Evolutionary conservation across 64 coral and sea anemone species (phyloP).

Genomic region (Porites australiensis): DNA sequence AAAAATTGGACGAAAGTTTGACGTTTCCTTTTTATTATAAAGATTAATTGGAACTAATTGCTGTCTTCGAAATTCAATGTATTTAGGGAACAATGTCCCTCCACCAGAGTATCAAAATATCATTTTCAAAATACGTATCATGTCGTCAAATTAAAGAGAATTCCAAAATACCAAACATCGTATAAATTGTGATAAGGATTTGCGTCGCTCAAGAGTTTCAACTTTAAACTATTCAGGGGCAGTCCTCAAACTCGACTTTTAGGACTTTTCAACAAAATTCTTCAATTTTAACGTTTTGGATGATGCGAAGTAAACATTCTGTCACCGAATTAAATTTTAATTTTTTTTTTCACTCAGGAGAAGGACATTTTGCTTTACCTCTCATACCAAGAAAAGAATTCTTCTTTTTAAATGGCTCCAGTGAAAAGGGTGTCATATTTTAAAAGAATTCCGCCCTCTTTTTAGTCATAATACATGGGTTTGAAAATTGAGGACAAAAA

Average conservation of each 20-base stretch:
- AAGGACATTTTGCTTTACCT: slow-evolving; percentile 45
- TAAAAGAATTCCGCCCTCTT: slow-evolving; percentile 1
- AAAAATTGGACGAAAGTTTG: slow-evolving; percentile 80
- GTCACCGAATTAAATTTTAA: slow-evolving; percentile 87
- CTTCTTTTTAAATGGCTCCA: not conserved
- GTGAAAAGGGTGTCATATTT: not conserved
- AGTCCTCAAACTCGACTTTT: slow-evolving; percentile 25
- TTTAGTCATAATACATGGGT: not conserved
- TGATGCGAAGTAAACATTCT: slow-evolving; percentile 75
- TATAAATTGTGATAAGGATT: not conserved
- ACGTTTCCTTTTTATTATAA: slow-evolving; percentile 97
- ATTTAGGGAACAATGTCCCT: slow-evolving; percentile 75
- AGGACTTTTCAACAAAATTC: slow-evolving; percentile 47
- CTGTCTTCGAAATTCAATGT: slow-evolving; percentile 97
- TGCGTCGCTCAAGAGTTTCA: not conserved
- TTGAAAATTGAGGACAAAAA: slow-evolving; percentile 12
- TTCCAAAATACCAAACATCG: slow-evolving; percentile 37
- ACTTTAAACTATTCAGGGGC: not conserved
- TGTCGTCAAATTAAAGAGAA: slow-evolving; percentile 39
- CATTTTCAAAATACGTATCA: slow-evolving; percentile 36
- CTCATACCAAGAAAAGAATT: slow-evolving; percentile 2
- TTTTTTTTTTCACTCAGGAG: slow-evolving; percentile 54
- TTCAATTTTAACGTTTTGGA: slow-evolving; percentile 90
- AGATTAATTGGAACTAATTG: slow-evolving; percentile 99
- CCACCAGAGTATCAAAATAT: slow-evolving; percentile 52